These are phyloP conservation scores for Drosophila mimetica DNA, from an alignment of 2,888 invertebrate species.

Conservation along the genomic window DNA sequence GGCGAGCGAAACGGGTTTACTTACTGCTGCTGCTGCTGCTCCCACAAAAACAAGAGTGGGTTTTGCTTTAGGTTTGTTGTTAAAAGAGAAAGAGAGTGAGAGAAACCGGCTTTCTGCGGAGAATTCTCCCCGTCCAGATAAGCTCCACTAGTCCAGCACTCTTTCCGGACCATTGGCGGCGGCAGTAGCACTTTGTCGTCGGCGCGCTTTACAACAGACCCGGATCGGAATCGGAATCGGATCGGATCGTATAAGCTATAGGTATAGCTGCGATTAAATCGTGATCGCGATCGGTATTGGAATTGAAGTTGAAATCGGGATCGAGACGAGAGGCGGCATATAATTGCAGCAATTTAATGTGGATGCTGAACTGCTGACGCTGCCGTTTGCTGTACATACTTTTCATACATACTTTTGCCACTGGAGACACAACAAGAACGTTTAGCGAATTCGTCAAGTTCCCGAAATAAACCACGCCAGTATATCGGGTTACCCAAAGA, in stretches of 20 bases:
- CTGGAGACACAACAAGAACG: slow-evolving; percentile 35
- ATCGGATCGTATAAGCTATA: slow-evolving; percentile 1
- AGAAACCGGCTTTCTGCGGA: slow-evolving; percentile 63
- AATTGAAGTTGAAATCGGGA: slow-evolving; percentile 31
- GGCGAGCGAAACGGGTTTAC: slow-evolving; percentile 41
- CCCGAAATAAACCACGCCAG: slow-evolving; percentile 35
- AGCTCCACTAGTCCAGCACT: slow-evolving; percentile 52
- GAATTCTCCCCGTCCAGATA: slow-evolving; percentile 38
- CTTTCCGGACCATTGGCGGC: slow-evolving; percentile 82
- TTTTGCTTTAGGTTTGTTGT: slow-evolving; percentile 3
- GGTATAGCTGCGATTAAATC: background rate
- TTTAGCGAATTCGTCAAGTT: slow-evolving; percentile 31
- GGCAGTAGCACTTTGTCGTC: slow-evolving; percentile 81
- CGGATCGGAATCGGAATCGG: slow-evolving; percentile 48
- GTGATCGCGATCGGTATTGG: slow-evolving; percentile 33
- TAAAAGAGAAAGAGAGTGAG: background rate
- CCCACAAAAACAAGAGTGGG: slow-evolving; percentile 32
- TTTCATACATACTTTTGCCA: slow-evolving; percentile 23
- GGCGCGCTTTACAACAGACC: slow-evolving; percentile 74
- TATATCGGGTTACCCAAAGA: slow-evolving; percentile 35
- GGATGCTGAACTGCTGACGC: slow-evolving; percentile 24
- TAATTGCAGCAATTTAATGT: slow-evolving; percentile 41
- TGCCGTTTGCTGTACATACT: slow-evolving; percentile 19
- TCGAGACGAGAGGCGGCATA: slow-evolving; percentile 5
- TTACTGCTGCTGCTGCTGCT: slow-evolving; percentile 21